These are phyloP conservation scores for Tachina fera DNA, from an alignment of 2,888 invertebrate genomes.

Conservation along the genomic window DNA sequence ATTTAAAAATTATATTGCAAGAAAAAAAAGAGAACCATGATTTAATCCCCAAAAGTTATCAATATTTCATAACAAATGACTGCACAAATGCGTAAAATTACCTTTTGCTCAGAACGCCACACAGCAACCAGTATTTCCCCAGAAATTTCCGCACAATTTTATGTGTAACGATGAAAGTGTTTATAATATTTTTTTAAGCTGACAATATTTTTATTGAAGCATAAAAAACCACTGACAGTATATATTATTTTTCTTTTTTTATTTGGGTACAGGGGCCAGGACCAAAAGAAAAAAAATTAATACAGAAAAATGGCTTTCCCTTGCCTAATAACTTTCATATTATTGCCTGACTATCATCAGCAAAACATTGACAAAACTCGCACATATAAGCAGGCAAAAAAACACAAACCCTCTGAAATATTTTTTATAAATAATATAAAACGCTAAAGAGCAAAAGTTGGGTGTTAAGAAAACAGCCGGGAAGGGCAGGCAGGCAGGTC, in stretches of 20 bases:
- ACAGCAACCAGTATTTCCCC: slow-evolving; percentile 2
- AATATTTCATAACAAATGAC: slow-evolving; percentile 69
- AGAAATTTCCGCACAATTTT: not conserved
- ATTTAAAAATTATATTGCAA: slow-evolving; percentile 34
- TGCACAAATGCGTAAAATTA: slow-evolving; percentile 78
- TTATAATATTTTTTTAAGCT: slow-evolving; percentile 25
- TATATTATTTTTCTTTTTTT: not conserved
- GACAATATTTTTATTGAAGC: slow-evolving; percentile 58
- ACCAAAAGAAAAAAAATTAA: slow-evolving; percentile 24
- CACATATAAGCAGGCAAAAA: not conserved
- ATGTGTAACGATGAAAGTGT: not conserved
- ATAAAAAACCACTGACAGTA: slow-evolving; percentile 59
- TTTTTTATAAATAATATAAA: slow-evolving; percentile 46
- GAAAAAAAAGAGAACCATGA: slow-evolving; percentile 8
- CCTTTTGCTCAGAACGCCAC: slow-evolving; percentile 63
- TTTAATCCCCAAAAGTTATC: slow-evolving; percentile 64
- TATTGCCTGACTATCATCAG: slow-evolving; percentile 67
- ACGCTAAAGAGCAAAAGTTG: slow-evolving; percentile 7
- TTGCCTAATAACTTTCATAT: slow-evolving; percentile 62
- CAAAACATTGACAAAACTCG: slow-evolving; percentile 53
- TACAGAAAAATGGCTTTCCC: slow-evolving; percentile 41
- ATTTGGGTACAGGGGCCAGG: not conserved
- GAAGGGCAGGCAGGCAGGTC: slow-evolving; percentile 44
- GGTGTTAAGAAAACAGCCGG: slow-evolving; percentile 3
- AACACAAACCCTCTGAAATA: not conserved